Evolutionary conservation across 2,113 vertebrate genomes (phyloP).

Genomic region (Rana temporaria): DNA sequence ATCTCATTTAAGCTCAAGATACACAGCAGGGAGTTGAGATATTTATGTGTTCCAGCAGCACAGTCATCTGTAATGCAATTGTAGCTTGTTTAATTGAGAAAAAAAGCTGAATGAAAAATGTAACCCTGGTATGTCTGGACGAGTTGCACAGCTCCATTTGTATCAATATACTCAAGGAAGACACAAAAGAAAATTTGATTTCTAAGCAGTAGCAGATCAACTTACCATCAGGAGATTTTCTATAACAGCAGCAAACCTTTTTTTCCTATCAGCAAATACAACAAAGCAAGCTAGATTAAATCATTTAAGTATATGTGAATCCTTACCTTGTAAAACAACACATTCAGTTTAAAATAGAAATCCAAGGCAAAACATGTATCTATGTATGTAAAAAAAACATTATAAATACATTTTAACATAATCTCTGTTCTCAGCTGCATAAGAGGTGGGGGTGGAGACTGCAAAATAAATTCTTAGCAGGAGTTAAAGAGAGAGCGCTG

Average conservation of each 20-base stretch:
- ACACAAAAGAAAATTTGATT: conserved; percentile 85
- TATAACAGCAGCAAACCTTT: conserved; percentile 29
- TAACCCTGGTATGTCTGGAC: conserved; percentile 74
- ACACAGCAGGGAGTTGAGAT: conserved; percentile 76
- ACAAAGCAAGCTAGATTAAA: no score
- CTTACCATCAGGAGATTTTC: conserved; percentile 68
- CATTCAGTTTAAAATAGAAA: no score
- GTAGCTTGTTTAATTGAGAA: conserved; percentile 79
- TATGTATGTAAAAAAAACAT: no score
- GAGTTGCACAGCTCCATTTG: conserved; percentile 72
- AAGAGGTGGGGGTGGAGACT: no score
- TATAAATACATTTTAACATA: no score
- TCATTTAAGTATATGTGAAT: no score
- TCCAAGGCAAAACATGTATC: no score
- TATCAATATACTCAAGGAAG: conserved; percentile 85
- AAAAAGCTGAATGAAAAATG: conserved; percentile 79
- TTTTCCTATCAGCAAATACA: not conserved
- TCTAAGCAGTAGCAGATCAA: conserved; percentile 80
- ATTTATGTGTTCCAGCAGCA: conserved; percentile 84
- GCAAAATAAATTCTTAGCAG: no score
- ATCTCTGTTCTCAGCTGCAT: no score
- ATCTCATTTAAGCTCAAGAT: conserved; percentile 66
- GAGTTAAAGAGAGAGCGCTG: no score
- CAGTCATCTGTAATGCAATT: conserved; percentile 88
- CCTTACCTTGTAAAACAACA: no score